A percentile compares a stretch with the other conserved stretches of the same genome.
phyloP scores from a whole-genome alignment of 2,888 invertebrate species.

The Parascotia fuliginaria region DNA sequence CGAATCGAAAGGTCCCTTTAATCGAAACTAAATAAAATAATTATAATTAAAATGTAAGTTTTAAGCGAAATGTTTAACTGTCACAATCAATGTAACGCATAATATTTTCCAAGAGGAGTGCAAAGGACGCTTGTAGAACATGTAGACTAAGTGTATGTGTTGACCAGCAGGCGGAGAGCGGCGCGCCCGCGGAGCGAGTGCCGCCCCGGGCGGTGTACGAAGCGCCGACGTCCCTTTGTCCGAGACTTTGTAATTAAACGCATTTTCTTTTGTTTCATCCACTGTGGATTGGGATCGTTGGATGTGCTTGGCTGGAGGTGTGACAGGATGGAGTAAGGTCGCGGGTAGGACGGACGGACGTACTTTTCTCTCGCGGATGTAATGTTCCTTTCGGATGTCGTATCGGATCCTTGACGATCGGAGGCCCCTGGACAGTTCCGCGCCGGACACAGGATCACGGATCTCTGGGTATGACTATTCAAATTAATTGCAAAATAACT shows the following conservation, averaged over 20 bases:
- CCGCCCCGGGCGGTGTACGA: not conserved
- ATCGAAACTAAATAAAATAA: not conserved
- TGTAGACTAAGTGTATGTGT: conserved; percentile 32
- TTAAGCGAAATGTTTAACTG: too few species aligned
- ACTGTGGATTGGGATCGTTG: conserved; percentile 82
- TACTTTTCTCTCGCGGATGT: conserved; percentile 49
- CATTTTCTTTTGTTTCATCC: conserved; percentile 85
- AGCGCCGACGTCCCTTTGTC: conserved; percentile 7
- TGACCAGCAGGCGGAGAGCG: conserved; percentile 26
- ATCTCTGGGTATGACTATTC: conserved; percentile 81
- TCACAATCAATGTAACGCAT: not conserved
- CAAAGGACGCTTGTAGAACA: too few species aligned
- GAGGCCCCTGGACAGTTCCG: conserved; percentile 33
- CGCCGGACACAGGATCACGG: conserved; percentile 49
- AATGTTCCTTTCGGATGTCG: conserved; percentile 52
- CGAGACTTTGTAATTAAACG: conserved; percentile 67
- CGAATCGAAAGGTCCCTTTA: not conserved
- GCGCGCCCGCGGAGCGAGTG: not conserved
- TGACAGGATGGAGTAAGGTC: conserved; percentile 62
- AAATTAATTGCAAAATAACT: conserved; percentile 78
- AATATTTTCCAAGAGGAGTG: not conserved
- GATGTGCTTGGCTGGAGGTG: conserved; percentile 77
- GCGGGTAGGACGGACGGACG: conserved; percentile 52
- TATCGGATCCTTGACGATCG: conserved; percentile 46
- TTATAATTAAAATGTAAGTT: too few species aligned